phyloP scores from a whole-genome alignment of 2,797 vertebrate species.

The Sphaeramia orbicularis region DNA sequence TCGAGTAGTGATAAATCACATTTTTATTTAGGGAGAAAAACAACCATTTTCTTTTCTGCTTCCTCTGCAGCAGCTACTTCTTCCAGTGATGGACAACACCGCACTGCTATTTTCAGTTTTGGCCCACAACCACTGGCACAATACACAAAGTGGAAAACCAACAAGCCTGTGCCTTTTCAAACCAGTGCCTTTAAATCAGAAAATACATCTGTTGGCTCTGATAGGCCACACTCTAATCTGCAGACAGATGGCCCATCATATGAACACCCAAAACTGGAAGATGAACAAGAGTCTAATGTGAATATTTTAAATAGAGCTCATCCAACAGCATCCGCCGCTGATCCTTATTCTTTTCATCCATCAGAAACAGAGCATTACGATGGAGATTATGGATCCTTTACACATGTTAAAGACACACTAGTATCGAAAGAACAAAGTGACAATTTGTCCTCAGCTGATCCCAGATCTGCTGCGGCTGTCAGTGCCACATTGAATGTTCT shows the following conservation, averaged over 20 bases:
- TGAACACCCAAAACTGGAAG: conserved; percentile 51
- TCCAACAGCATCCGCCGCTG: conserved; percentile 27
- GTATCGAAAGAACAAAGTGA: conserved; percentile 29
- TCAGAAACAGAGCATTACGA: conserved; percentile 9
- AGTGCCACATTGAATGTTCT: conserved; percentile 30
- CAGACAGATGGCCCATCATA: conserved; percentile 54
- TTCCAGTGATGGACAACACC: conserved; percentile 46
- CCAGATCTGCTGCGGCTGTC: conserved; percentile 39
- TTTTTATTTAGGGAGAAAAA: conserved; percentile 57
- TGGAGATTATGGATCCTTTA: conserved; percentile 40
- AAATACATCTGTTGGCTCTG: conserved; percentile 58
- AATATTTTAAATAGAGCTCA: conserved; percentile 42
- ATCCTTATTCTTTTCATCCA: conserved; percentile 46
- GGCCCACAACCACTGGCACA: conserved; percentile 67
- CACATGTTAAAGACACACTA: conserved; percentile 33
- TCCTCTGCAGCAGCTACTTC: conserved; percentile 41
- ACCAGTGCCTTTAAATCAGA: conserved; percentile 57
- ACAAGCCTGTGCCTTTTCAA: conserved; percentile 51
- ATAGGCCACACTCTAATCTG: conserved; percentile 54
- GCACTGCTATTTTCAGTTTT: conserved; percentile 68
- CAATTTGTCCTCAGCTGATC: conserved; percentile 42
- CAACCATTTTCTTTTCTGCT: conserved; percentile 16
- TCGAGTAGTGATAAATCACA: conserved; percentile 45
- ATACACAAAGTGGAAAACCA: conserved; percentile 65
- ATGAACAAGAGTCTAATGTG: conserved; percentile 38